Base-by-base conservation (phyloP, 2,797 vertebrate genomes). In the Rhinogobio ventralis region DNA sequence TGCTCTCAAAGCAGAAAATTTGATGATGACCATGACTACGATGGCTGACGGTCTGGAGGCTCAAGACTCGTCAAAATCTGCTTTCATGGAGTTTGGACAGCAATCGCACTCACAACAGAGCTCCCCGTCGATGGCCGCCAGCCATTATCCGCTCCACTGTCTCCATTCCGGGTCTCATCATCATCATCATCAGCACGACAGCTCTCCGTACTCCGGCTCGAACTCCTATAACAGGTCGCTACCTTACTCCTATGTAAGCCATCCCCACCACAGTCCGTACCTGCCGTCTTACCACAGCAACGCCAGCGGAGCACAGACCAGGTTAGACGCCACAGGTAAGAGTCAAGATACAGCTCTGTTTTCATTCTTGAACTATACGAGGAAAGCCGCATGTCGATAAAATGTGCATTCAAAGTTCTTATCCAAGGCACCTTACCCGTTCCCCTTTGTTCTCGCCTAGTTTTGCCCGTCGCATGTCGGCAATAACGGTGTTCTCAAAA, bases 1-100 rank as follows among this genome's bases (percentile, higher is more conserved):
- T 94, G 95, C 95, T 95, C 95, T 96, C 95, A 93, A 95, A 95
- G 96, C 96, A 97, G 96, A 97, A 96, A 97, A 95, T 97, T 99
- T 97, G 97, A 99, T 99, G 97, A 99, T 99, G 97, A 99, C 97
- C 97, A 99, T 99, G 97, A 99, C 97, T 95, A 96, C 97, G 96
- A 98, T 99, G 97, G 97, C 97, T 97, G 98, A 98, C 96, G 97
- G 97, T 96, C 96, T 98, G 96, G 98, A 99, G 94, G 96, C 97
- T 95, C 97, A 97, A 95, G 98, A 99, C 97, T 98, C 98, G 92
- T 98, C 97, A 95, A 99, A 99, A 96, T 98, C 98, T 91, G 97
- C 98, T 92, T 99, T 99, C 97, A 99, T 99, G 97, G 98, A 99
- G 97, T 98, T 99, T 96, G 97, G 98, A 94, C 95, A 96, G 93